Evolutionary conservation across 2,113 vertebrate genomes (phyloP), one percentile per base, ranked within the genome.

Genomic region (Urocitellus parryii): DNA sequence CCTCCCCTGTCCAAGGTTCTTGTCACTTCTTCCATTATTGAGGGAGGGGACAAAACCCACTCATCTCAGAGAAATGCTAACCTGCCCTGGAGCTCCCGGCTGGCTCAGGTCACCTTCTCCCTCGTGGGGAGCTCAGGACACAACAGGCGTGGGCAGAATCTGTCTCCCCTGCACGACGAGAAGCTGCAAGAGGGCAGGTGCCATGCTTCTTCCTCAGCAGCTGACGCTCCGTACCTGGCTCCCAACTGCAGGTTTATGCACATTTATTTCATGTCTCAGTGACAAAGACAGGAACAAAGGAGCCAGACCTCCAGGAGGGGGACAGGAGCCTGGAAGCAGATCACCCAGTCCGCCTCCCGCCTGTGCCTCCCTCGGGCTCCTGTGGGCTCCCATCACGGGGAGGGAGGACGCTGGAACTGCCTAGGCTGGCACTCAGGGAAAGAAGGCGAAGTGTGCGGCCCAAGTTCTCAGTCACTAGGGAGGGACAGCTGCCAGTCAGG

Each of bases 341-440:
- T 34, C n/a, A 45, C 56, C 79, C 4, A 73, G 79, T 24, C 37
- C 70, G 34, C 45, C 83, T 68, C 51, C 2, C n/a, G 63, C 51
- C 42, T 0, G 2, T 67, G 34, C 17, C 88, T 4, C 45, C 6
- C 5, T 68, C 37, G 80, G 74, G 14, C 63, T 16, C 61, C 67
- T 27, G 18, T 1, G 0, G 5, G 77, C n/a, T 5, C 24, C 0
- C 2, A 14, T 73, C 80, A 16, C 6, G 10, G 51, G 0, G 2
- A 20, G 24, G 32, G 25, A 37, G 32, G 34, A 67, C 13, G 10
- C 63, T 32, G 63, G 63, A 29, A 13, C 27, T 29, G 27, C 27
- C 29, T 68, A n/a, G 67, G 67, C 18, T 17, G 14, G 67, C 32
- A n/a, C 34, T n/a, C 34, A 45, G 25, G 24, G n/a, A 61, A 13